Percentiles rank a stretch among this genome's conserved stretches.
Conservation (phyloP, 2,797 vertebrate species). For the Neosilurus mollespiculum region DNA sequence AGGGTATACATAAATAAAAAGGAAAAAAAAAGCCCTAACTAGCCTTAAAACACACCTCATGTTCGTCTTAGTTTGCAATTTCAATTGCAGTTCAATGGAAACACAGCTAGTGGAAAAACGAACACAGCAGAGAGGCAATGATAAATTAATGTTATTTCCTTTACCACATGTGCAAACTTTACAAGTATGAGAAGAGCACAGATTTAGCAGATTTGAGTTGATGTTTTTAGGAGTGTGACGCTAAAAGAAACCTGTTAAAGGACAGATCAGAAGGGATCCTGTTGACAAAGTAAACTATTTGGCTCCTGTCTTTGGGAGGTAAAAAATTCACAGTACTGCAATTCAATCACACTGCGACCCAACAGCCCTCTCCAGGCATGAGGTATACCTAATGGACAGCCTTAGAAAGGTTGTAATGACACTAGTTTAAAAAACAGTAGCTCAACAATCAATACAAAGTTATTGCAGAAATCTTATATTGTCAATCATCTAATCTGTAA, state of each 20-base stretch:
- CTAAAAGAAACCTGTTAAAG: not conserved
- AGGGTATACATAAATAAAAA: too few relatives aligned
- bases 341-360: not conserved
- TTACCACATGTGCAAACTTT: not conserved
- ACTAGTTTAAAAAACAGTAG: not conserved
- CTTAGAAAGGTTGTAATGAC: not conserved
- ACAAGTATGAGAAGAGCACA: not conserved
- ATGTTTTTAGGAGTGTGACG: not conserved
- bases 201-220: not conserved
- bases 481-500: not conserved
- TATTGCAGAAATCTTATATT: not conserved
- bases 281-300: not conserved
- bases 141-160: not conserved
- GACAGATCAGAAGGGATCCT: not conserved
- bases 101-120: not conserved
- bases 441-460: not conserved
- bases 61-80: too few relatives aligned
- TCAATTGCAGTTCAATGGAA: too few relatives aligned
- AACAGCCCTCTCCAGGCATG: not conserved
- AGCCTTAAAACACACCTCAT: too few relatives aligned
- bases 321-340: not conserved
- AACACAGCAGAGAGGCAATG: not conserved
- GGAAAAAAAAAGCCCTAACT: too few relatives aligned
- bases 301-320: not conserved
- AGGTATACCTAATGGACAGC: not conserved